phyloP scores from a whole-genome alignment of 2,113 vertebrate species.

The Corynorhinus townsendii region DNA sequence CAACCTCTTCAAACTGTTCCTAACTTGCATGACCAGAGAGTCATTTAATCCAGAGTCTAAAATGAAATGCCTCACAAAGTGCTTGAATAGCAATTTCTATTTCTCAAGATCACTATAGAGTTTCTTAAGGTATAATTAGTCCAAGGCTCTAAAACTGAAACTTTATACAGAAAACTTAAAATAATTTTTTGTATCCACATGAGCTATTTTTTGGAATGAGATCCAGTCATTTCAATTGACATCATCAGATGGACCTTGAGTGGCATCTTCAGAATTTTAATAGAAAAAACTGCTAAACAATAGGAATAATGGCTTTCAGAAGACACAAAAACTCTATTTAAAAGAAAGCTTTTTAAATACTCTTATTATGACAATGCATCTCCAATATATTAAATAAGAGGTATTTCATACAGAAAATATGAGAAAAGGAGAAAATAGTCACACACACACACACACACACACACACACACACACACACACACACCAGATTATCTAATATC shows the following conservation, averaged over 20 bases:
- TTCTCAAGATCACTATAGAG: constrained; percentile 3
- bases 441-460: background rate
- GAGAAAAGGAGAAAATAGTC: background rate
- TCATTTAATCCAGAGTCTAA: constrained; percentile 46
- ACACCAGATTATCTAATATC: background rate
- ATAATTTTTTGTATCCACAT: background rate
- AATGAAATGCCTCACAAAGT: constrained; percentile 49
- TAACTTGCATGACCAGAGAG: constrained; percentile 46
- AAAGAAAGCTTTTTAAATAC: background rate
- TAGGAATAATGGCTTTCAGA: background rate
- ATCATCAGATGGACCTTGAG: background rate
- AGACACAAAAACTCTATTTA: background rate
- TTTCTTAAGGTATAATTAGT: background rate
- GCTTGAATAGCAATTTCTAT: constrained; percentile 46
- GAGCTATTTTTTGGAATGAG: background rate
- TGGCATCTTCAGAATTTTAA: background rate
- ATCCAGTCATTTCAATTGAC: background rate
- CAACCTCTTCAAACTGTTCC: constrained; percentile 26
- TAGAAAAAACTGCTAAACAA: constrained; percentile 10
- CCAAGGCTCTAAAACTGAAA: constrained; percentile 9
- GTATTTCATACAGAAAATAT: background rate
- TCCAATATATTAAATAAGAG: background rate
- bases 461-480: too few relatives aligned
- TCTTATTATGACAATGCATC: background rate
- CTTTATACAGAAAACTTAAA: background rate